phyloP scores from a whole-genome alignment of 2,797 vertebrate species.

The Acropternis orthonyx region DNA sequence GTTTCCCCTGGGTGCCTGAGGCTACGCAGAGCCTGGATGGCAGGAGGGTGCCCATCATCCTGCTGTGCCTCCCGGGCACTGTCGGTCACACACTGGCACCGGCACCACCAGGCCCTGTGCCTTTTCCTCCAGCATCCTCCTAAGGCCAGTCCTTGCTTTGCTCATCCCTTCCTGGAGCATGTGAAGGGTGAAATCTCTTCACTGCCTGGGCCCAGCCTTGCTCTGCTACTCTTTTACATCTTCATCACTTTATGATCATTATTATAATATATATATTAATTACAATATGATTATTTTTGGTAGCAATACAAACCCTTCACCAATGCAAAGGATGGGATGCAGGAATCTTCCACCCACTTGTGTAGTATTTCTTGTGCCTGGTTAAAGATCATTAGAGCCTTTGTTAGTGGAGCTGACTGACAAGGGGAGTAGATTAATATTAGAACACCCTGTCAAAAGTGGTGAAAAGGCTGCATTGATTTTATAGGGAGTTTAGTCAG shows the following conservation, averaged over 20 bases:
- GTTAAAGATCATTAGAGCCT: constrained; percentile 75
- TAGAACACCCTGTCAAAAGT: constrained; percentile 76
- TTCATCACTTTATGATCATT: rapidly evolving
- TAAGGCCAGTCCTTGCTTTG: background rate
- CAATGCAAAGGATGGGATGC: background rate
- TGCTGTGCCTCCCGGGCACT: background rate
- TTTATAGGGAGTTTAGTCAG: constrained; percentile 73
- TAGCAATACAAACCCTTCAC: background rate
- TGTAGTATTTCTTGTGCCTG: constrained; percentile 60
- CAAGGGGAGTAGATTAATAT: constrained; percentile 78
- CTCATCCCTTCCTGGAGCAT: rapidly evolving
- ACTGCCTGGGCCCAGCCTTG: rapidly evolving
- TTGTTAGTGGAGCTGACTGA: constrained; percentile 68
- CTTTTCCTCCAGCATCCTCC: background rate
- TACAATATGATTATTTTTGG: rapidly evolving
- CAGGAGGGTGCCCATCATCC: background rate
- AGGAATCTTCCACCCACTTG: background rate
- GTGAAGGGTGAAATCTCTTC: rapidly evolving
- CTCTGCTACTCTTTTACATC: background rate
- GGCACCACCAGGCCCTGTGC: rapidly evolving
- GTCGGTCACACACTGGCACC: background rate
- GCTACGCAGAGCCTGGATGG: background rate
- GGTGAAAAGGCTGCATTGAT: constrained; percentile 76
- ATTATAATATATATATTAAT: too few relatives aligned
- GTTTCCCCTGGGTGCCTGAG: rapidly evolving